Evolutionary conservation across 2,797 vertebrate genomes (phyloP).

Genomic region (Hypotaenidia okinawae): DNA sequence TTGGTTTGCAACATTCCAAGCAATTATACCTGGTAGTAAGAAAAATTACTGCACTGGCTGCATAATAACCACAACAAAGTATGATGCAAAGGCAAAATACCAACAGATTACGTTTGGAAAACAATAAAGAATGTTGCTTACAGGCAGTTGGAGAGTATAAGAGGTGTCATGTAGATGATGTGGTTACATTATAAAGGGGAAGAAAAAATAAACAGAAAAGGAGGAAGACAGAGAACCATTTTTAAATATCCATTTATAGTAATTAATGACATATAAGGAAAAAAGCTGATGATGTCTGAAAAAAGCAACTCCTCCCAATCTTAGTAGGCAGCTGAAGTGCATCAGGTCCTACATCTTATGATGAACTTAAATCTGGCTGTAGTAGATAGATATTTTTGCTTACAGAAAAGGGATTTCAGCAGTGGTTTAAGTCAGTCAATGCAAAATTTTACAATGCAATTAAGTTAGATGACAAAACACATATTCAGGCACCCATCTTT

Average conservation of each 20-base stretch:
- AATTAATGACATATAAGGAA: background rate
- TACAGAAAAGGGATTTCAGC: background rate
- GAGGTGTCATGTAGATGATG: background rate
- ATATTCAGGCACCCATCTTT: background rate
- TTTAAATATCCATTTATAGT: background rate
- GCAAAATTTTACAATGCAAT: background rate
- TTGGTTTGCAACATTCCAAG: conserved; percentile 17
- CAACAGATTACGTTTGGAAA: background rate
- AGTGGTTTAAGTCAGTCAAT: background rate
- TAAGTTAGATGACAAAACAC: background rate
- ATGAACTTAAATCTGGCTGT: background rate
- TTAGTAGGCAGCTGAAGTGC: background rate
- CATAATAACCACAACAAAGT: conserved; percentile 34
- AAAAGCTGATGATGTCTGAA: background rate
- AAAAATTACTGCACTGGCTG: background rate
- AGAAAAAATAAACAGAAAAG: background rate
- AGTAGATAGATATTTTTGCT: background rate
- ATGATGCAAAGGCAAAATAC: conserved; percentile 9
- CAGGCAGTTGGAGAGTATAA: background rate
- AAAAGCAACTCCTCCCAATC: background rate
- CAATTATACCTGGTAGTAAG: conserved; percentile 26
- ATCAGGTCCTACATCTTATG: background rate
- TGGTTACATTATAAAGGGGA: background rate
- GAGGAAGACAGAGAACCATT: background rate
- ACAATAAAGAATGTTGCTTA: background rate